phyloP scores from a whole-genome alignment of 2,888 invertebrate species.

The Nasonovia ribisnigri region DNA sequence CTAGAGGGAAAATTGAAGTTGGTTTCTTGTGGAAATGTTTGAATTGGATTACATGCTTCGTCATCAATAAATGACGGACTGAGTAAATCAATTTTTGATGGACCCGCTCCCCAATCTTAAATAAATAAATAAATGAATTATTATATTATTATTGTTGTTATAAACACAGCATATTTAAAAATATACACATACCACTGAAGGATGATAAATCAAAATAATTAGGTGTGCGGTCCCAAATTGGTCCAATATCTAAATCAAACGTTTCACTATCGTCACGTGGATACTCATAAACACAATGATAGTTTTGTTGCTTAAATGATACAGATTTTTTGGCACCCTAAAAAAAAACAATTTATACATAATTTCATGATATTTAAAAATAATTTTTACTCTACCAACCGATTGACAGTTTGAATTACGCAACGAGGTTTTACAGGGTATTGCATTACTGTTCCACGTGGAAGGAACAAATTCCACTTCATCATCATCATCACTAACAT shows the following conservation, averaged over 20 bases:
- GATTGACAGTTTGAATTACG: conserved; percentile 75
- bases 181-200: conserved; percentile 72
- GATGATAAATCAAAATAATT: conserved; percentile 72
- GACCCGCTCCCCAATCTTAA: conserved; percentile 51
- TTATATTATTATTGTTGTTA: background rate
- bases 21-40: conserved; percentile 23
- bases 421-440: conserved; percentile 82
- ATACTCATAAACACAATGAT: conserved; percentile 87
- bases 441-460: conserved; percentile 84
- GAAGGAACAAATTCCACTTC: conserved; percentile 80
- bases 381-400: conserved; percentile 69
- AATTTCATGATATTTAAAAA: background rate
- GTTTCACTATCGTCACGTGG: conserved; percentile 77
- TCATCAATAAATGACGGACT: conserved; percentile 59
- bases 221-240: conserved; percentile 69
- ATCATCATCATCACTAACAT: conserved; percentile 67
- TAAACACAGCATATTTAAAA: background rate
- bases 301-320: conserved; percentile 86
- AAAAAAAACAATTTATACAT: conserved; percentile 13
- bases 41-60: conserved; percentile 44
- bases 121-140: background rate
- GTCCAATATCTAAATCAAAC: conserved; percentile 69
- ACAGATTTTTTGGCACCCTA: conserved; percentile 78
- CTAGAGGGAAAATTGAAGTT: conserved; percentile 50
- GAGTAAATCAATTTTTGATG: conserved; percentile 47